phyloP scores from a whole-genome alignment of 2,797 vertebrate species.

The Chiloscyllium punctatum region DNA sequence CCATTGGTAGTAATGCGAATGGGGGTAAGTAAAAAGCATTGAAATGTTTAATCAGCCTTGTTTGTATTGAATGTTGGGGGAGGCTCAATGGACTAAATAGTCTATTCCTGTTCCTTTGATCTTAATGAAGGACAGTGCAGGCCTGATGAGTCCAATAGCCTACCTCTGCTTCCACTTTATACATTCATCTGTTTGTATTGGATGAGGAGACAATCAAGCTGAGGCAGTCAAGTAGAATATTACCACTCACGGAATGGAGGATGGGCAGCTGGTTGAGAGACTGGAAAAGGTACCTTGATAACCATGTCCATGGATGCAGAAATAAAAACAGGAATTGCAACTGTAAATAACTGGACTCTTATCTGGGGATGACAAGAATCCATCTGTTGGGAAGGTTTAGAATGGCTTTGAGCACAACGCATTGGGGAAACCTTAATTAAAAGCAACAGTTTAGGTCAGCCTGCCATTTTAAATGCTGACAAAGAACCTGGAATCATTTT shows the following conservation, averaged over 20 bases:
- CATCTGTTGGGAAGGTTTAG: neutral
- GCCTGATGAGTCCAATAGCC: no score
- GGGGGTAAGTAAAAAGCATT: no score
- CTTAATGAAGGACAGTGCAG: no score
- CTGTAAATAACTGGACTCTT: neutral
- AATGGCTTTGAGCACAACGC: neutral
- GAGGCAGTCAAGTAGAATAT: neutral
- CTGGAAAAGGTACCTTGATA: neutral
- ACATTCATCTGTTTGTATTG: neutral
- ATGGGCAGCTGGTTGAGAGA: neutral
- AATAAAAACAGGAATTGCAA: neutral
- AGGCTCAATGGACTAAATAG: no score
- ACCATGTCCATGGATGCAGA: neutral
- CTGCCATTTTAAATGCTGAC: neutral
- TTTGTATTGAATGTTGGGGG: no score
- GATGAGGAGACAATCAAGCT: neutral
- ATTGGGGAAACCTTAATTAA: neutral
- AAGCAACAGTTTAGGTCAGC: neutral
- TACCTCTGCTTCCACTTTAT: no score
- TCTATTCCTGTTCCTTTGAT: no score
- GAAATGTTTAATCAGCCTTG: no score
- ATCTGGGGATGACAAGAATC: neutral
- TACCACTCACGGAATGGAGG: neutral
- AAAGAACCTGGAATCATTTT: neutral
- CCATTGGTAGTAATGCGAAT: no score